phyloP scores from a whole-genome alignment of 2,113 vertebrate species.

The Malurus cyaneus region DNA sequence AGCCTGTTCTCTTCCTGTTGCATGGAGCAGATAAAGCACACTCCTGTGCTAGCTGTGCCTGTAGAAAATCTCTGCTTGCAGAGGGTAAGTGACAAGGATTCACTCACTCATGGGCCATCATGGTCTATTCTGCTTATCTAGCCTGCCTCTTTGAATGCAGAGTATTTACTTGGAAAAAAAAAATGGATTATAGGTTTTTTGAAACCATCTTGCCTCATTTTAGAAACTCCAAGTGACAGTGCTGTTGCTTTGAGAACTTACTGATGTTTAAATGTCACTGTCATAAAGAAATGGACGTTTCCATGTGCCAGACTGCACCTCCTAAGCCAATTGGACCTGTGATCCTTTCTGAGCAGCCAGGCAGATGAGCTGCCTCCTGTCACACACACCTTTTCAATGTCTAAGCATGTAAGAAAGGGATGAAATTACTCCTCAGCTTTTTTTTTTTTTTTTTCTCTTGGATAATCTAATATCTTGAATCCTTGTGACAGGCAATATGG shows the following conservation, averaged over 20 bases:
- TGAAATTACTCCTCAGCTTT: background rate
- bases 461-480: background rate
- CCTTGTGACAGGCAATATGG: background rate
- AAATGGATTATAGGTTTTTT: background rate
- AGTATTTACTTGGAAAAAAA: background rate
- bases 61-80: background rate
- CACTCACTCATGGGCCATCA: background rate
- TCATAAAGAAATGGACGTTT: background rate
- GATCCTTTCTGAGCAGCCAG: background rate
- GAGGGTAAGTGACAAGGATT: background rate
- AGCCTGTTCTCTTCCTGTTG: background rate
- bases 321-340: background rate
- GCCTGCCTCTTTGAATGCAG: background rate
- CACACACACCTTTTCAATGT: background rate
- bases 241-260: background rate
- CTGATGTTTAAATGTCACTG: background rate
- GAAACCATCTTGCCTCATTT: background rate
- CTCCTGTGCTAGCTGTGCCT: background rate
- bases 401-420: background rate
- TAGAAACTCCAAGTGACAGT: background rate
- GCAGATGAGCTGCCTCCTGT: background rate
- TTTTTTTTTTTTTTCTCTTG: background rate
- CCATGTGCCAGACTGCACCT: background rate
- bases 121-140: background rate
- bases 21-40: background rate